Base-by-base conservation (phyloP, 53 echinoderm and acorn worm species). In the Henricia sp. region DNA sequence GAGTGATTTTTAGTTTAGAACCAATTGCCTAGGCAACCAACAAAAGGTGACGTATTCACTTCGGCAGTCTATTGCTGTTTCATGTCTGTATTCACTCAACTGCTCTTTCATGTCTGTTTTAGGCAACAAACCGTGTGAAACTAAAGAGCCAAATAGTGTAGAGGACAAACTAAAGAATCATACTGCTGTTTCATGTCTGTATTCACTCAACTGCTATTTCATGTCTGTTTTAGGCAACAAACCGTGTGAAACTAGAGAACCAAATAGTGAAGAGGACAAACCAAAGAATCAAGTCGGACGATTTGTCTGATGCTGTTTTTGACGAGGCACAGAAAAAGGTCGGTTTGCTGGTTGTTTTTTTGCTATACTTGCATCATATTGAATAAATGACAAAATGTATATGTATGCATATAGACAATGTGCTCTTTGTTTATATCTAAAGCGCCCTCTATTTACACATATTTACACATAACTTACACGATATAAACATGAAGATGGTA, bases 251-350 rank as follows among this genome's bases (percentile, higher is more conserved):
- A 28, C 42, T 97, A 11, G 97, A 89, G 56, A 54, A 72, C 42
- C 82, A 90, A 19, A 77, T 90, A 35, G 89, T 94, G 1, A 94
- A 94, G 72, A 92, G 86, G 66, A 97, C 97, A 29, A 59, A 90
- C 40, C 86, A 88, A 50, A 94, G 85, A 55, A 97, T 96, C 26
- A 85, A 88, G 83, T 63, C 75, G 5, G 90, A 86, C 24, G 66
- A 77, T 17, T 83, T 84, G 13, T 91, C 92, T 0, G 96, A 92
- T 10, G 77, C 73, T 2, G 94, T 97, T 27, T 97, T 97, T 82
- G 94, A 97, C 70, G 97, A 96, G 34, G 97, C 92, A 43, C 97
- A 97, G 77, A 92, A 84, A 74, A 90, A 62, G 86, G 94, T 94
- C 78, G 84, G 90, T 84, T n/a, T n/a, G n/a, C n/a, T n/a, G n/a